These are phyloP conservation scores for Heliconius ethilla DNA, from an alignment of 2,888 invertebrate species.

Conservation along the genomic window DNA sequence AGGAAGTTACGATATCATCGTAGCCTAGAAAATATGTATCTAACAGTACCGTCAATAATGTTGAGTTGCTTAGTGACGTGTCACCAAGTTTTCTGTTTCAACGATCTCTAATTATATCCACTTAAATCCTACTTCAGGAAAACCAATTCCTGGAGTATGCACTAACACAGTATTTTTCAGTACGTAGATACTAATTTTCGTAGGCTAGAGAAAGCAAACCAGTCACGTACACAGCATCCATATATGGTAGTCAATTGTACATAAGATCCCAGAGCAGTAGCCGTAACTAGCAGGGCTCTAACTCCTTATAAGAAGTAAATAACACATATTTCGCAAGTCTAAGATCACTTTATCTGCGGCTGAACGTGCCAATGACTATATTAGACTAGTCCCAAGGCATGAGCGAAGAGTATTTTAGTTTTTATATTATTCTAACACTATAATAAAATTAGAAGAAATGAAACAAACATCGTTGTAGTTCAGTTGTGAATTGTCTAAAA, in stretches of 20 bases:
- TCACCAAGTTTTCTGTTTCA: not conserved
- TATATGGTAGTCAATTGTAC: constrained; percentile 19
- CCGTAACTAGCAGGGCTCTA: constrained; percentile 17
- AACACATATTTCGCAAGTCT: constrained; percentile 25
- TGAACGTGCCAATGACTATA: constrained; percentile 22
- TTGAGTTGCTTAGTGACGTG: not conserved
- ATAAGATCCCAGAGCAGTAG: constrained; percentile 17
- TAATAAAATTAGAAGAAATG: not conserved
- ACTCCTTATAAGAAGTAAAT: constrained; percentile 23
- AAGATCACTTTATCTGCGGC: constrained; percentile 18
- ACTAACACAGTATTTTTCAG: not conserved
- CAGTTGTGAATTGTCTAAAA: too few relatives aligned
- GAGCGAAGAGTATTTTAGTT: not conserved
- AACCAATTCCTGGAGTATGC: not conserved
- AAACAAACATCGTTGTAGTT: too few relatives aligned
- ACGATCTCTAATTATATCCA: not conserved
- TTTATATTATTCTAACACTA: not conserved
- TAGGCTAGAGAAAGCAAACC: constrained; percentile 20
- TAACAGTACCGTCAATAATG: not conserved
- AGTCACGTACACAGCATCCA: not conserved
- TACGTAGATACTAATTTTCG: constrained; percentile 1
- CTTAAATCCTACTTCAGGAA: not conserved
- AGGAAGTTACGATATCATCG: not conserved
- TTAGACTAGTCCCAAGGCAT: not conserved
- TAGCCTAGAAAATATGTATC: not conserved